Evolutionary conservation across 2,797 vertebrate species (phyloP).

Genomic region (Galaxias olidus): DNA sequence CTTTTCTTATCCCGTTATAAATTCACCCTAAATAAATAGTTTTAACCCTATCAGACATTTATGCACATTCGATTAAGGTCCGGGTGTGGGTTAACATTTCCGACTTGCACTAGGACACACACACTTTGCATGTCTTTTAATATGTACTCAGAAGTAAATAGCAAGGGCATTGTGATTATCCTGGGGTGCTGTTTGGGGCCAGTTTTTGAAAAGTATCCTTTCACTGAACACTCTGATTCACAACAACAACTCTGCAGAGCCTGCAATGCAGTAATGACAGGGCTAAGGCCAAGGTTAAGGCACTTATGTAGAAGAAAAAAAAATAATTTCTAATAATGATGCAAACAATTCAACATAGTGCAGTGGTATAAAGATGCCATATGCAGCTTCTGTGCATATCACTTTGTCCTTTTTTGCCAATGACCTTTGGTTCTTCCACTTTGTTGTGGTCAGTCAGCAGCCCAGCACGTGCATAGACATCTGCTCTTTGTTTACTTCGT

Average conservation of each 20-base stretch:
- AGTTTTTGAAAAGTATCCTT: constrained; percentile 46
- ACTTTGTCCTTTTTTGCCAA: no score
- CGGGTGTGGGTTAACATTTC: no score
- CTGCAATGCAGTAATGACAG: constrained; percentile 49
- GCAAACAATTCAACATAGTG: constrained; percentile 35
- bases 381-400: not conserved
- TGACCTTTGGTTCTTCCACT: no score
- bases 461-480: no score
- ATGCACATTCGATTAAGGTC: no score
- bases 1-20: no score
- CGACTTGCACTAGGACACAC: no score
- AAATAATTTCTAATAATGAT: constrained; percentile 47
- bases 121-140: no score
- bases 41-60: no score
- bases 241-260: constrained; percentile 44
- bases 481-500: no score
- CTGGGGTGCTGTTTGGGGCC: constrained; percentile 35
- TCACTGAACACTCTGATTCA: constrained; percentile 40
- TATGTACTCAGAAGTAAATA: constrained; percentile 22
- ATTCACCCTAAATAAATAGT: no score
- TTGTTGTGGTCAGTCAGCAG: no score
- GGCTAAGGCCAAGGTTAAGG: constrained; percentile 71
- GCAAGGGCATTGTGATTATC: constrained; percentile 38
- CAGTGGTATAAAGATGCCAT: constrained; percentile 21
- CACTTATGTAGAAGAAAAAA: constrained; percentile 67